Evolutionary conservation across 2,797 vertebrate species (phyloP).

Genomic region (Acomys russatus): DNA sequence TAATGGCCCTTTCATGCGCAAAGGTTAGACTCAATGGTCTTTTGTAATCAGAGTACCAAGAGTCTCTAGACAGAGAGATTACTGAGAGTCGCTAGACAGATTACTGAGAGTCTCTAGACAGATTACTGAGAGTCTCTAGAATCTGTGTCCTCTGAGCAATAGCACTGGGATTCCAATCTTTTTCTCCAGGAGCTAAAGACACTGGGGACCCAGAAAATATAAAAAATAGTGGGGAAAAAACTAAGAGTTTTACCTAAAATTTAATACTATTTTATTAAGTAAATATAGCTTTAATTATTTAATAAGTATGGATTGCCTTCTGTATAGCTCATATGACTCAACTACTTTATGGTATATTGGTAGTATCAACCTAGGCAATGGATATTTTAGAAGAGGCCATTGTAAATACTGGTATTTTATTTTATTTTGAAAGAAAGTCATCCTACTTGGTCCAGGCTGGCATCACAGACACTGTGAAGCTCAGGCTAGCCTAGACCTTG

Average conservation of each 20-base stretch:
- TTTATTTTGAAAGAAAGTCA: not conserved
- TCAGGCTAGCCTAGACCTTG: not conserved
- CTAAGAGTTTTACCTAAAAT: not conserved
- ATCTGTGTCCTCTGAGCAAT: not conserved
- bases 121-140: not conserved
- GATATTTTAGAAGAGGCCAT: not conserved
- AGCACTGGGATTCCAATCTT: not conserved
- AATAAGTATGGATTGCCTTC: not conserved
- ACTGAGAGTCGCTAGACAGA: not conserved
- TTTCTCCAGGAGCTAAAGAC: not conserved
- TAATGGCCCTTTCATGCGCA: not conserved
- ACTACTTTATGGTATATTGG: not conserved
- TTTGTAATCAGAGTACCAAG: not conserved
- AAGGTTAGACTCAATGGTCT: slow-evolving; percentile 44
- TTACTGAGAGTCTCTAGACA: too few relatives aligned
- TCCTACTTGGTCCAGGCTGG: not conserved
- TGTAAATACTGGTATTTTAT: not conserved
- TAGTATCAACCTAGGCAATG: not conserved
- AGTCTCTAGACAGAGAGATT: too few relatives aligned
- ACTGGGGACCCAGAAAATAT: not conserved
- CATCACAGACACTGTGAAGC: not conserved
- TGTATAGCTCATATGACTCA: not conserved
- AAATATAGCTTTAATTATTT: not conserved
- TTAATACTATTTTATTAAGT: not conserved
- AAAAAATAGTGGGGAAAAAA: not conserved